phyloP scores from a whole-genome alignment of 1,140 invertebrate genomes.

The Listronotus oregonensis region DNA sequence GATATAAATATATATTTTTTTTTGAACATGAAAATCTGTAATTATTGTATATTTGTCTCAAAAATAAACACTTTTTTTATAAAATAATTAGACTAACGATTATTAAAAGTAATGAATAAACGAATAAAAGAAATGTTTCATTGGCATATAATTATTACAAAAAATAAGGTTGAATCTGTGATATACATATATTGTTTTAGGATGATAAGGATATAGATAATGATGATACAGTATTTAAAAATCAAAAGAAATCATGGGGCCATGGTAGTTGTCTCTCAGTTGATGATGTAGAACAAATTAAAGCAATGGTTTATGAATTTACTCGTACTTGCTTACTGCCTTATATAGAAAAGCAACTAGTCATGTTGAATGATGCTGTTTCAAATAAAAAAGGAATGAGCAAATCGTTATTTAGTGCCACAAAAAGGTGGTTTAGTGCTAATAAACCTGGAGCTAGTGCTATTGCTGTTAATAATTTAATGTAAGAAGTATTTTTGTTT shows the following conservation, averaged over 20 bases:
- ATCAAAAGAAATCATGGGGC: conserved; percentile 29
- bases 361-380: conserved; percentile 80
- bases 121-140: too few relatives aligned
- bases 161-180: too few relatives aligned
- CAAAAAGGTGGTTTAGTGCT: conserved; percentile 92
- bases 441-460: conserved; percentile 73
- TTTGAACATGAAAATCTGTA: too few relatives aligned
- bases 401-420: conserved; percentile 88
- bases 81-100: too few relatives aligned
- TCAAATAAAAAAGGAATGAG: conserved; percentile 90
- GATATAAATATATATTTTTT: conserved; percentile 6
- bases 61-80: too few relatives aligned
- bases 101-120: too few relatives aligned
- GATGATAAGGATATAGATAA: conserved; percentile 31
- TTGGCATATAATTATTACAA: too few relatives aligned
- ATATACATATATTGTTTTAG: not conserved
- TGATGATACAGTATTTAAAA: conserved; percentile 20
- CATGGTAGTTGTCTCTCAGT: conserved; percentile 78
- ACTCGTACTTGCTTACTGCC: conserved; percentile 84
- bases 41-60: too few relatives aligned
- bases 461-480: conserved; percentile 73
- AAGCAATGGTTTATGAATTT: conserved; percentile 87
- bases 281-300: conserved; percentile 83
- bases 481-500: conserved; percentile 62
- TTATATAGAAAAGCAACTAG: conserved; percentile 87